A percentile compares a stretch with the other conserved stretches of the same genome.
Conservation (phyloP, 2,888 invertebrate genomes). For the Drosophila peninsularis region DNA sequence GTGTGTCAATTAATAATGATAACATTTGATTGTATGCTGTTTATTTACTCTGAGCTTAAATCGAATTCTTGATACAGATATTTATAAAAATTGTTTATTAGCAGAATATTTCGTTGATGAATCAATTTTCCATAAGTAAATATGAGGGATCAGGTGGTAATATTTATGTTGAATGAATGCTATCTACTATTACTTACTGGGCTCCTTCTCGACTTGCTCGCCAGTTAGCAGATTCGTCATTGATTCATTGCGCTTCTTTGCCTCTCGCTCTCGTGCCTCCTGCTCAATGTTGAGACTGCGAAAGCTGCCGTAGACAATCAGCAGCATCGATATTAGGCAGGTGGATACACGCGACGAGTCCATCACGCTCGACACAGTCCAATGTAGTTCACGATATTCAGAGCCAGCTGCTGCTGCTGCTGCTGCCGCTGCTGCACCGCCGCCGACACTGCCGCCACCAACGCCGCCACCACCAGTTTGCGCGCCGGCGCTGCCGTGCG, state of each 20-base stretch:
- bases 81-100: background rate
- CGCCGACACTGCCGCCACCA: constrained; percentile 77
- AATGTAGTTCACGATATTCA: constrained; percentile 87
- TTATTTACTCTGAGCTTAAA: background rate
- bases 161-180: no score
- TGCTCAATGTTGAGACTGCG: constrained; percentile 98
- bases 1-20: background rate
- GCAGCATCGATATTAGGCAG: constrained; percentile 97
- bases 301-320: constrained; percentile 99
- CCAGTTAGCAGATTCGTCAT: constrained; percentile 84
- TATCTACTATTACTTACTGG: constrained; percentile 83
- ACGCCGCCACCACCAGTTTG: constrained; percentile 77
- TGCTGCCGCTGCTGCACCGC: constrained; percentile 59
- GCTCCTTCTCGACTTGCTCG: constrained; percentile 84
- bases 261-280: constrained; percentile 93
- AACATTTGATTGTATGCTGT: background rate
- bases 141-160: no score
- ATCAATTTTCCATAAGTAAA: no score
- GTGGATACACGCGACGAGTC: constrained; percentile 98
- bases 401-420: constrained; percentile 75
- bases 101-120: no score
- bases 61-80: background rate
- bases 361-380: constrained; percentile 96
- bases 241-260: constrained; percentile 89
- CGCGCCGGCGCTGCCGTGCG: constrained; percentile 82